Evolutionary conservation across 2,888 invertebrate genomes (phyloP).

Genomic region (Horisme vitalbata): DNA sequence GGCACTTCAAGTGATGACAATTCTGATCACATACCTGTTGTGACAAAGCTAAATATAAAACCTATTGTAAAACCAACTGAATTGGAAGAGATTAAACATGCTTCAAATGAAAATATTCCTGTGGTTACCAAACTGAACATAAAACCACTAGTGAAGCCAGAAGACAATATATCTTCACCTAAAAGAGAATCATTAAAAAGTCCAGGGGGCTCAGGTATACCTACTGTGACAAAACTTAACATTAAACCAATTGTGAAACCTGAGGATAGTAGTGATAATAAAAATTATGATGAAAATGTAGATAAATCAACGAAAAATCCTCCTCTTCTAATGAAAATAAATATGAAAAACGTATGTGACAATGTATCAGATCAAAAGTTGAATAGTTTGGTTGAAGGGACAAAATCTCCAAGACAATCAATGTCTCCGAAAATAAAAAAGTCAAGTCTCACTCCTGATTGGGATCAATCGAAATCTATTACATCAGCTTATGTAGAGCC

Average conservation of each 20-base stretch:
- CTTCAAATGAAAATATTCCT: slow-evolving; percentile 56
- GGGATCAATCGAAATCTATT: slow-evolving; percentile 14
- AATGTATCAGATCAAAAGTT: slow-evolving; percentile 36
- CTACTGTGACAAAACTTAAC: slow-evolving; percentile 69
- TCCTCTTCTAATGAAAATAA: slow-evolving; percentile 74
- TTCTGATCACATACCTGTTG: slow-evolving; percentile 69
- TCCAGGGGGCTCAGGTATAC: slow-evolving; percentile 49
- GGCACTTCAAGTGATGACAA: slow-evolving; percentile 77
- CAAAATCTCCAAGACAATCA: slow-evolving; percentile 67
- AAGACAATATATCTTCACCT: slow-evolving; percentile 61
- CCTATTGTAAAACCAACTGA: slow-evolving; percentile 73
- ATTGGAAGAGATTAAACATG: slow-evolving; percentile 45
- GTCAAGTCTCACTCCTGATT: slow-evolving; percentile 18
- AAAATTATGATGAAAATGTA: slow-evolving; percentile 47
- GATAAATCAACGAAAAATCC: slow-evolving; percentile 62
- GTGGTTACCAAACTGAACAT: slow-evolving; percentile 71
- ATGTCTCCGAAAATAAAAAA: slow-evolving; percentile 29
- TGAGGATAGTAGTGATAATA: slow-evolving; percentile 49
- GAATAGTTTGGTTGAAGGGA: slow-evolving; percentile 55
- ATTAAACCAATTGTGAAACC: slow-evolving; percentile 77
- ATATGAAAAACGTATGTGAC: slow-evolving; percentile 66
- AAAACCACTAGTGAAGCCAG: slow-evolving; percentile 69
- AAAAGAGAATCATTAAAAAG: slow-evolving; percentile 61
- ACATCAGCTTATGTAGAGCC: slow-evolving; percentile 7
- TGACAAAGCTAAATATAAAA: slow-evolving; percentile 83